Conservation (phyloP, 2,797 vertebrate species). For the Paguma larvata region DNA sequence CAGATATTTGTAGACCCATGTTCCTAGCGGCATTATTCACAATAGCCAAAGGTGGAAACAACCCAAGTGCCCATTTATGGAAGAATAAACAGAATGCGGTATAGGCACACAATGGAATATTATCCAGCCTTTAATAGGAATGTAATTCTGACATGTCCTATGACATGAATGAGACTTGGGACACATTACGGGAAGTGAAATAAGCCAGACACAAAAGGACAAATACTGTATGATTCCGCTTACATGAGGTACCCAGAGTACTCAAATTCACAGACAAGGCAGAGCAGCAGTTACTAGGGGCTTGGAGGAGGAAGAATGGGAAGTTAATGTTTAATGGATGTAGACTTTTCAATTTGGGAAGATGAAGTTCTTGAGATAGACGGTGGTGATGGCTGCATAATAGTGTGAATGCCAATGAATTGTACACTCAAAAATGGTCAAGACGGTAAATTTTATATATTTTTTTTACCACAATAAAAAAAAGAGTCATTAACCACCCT, state of each 20-base stretch:
- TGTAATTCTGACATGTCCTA: neutral
- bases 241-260: neutral
- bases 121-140: neutral
- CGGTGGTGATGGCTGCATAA: no score
- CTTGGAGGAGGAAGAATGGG: neutral
- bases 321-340: neutral
- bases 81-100: neutral
- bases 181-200: conserved; percentile 18
- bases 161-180: neutral
- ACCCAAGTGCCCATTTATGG: neutral
- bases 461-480: conserved; percentile 11
- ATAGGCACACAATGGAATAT: neutral
- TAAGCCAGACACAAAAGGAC: neutral
- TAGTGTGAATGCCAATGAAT: neutral
- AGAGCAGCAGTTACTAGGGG: neutral
- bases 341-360: neutral
- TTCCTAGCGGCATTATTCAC: neutral
- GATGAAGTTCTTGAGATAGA: neutral
- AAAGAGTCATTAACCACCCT: neutral
- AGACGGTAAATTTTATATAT: neutral
- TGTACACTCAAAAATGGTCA: neutral
- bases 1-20: neutral
- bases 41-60: neutral
- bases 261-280: neutral
- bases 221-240: neutral